Percentiles rank a stretch among this genome's conserved stretches.
These are phyloP conservation scores for Neotoma lepida DNA, from an alignment of 2,113 vertebrate species.

Conservation along the genomic window DNA sequence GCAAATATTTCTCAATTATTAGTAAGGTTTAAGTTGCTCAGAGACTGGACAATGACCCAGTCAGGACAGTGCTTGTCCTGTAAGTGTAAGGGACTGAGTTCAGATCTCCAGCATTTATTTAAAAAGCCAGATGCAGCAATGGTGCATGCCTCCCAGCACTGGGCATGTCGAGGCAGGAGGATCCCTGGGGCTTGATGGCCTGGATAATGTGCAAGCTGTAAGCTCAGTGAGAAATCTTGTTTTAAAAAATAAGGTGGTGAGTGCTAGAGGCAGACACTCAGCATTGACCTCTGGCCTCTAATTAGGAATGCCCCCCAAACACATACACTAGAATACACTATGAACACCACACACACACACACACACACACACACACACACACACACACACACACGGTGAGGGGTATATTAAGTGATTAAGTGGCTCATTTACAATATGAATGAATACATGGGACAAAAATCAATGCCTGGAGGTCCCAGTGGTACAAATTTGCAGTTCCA, in stretches of 20 bases:
- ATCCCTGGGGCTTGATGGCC: neutral
- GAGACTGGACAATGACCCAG: neutral
- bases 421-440: neutral
- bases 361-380: neutral
- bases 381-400: neutral
- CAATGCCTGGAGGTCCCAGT: neutral
- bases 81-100: neutral
- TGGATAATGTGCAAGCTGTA: neutral
- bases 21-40: neutral
- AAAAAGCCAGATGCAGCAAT: neutral
- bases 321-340: neutral
- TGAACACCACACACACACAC: neutral
- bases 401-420: neutral
- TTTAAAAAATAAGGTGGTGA: neutral
- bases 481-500: too few relatives aligned
- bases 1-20: neutral
- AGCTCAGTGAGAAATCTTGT: neutral
- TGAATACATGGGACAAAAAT: neutral
- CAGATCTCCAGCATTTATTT: too few relatives aligned
- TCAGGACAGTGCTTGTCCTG: too few relatives aligned
- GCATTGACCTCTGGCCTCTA: neutral
- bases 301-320: neutral
- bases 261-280: neutral
- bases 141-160: neutral
- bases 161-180: neutral